These are phyloP conservation scores for Lepidochitona cinerea DNA, from an alignment of 2,888 invertebrate species.

Conservation along the genomic window DNA sequence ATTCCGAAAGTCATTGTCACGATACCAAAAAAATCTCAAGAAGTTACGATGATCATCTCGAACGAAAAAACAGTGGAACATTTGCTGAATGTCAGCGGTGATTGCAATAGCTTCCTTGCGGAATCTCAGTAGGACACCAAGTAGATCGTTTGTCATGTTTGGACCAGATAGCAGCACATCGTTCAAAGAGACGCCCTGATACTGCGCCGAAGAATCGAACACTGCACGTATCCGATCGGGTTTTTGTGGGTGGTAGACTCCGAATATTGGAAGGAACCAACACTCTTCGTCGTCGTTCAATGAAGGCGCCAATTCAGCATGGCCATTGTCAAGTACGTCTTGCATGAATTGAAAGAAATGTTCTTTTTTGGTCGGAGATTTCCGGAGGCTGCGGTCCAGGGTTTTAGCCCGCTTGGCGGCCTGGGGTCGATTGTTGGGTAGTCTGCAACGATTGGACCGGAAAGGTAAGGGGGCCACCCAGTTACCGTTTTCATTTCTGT, in stretches of 20 bases:
- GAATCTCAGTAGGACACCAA: too few relatives aligned
- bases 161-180: too few relatives aligned
- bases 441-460: not conserved
- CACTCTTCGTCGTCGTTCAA: not conserved
- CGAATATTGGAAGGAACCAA: conserved; percentile 23
- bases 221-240: too few relatives aligned
- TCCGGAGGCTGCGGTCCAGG: not conserved
- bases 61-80: conserved; percentile 21
- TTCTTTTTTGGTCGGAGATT: not conserved
- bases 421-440: conserved; percentile 19
- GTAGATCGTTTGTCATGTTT: too few relatives aligned
- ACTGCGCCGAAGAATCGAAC: too few relatives aligned
- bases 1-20: conserved; percentile 13
- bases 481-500: conserved; percentile 9
- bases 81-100: conserved; percentile 20
- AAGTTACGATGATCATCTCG: conserved; percentile 13
- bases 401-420: not conserved
- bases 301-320: conserved; percentile 14
- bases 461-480: conserved; percentile 22
- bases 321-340: not conserved
- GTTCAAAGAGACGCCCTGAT: too few relatives aligned
- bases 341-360: conserved; percentile 12
- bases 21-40: conserved; percentile 18
- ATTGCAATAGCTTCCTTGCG: too few relatives aligned
- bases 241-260: conserved; percentile 15